Base-by-base conservation (phyloP, 2,113 vertebrate species). In the Pseudorectes ferrugineus region DNA sequence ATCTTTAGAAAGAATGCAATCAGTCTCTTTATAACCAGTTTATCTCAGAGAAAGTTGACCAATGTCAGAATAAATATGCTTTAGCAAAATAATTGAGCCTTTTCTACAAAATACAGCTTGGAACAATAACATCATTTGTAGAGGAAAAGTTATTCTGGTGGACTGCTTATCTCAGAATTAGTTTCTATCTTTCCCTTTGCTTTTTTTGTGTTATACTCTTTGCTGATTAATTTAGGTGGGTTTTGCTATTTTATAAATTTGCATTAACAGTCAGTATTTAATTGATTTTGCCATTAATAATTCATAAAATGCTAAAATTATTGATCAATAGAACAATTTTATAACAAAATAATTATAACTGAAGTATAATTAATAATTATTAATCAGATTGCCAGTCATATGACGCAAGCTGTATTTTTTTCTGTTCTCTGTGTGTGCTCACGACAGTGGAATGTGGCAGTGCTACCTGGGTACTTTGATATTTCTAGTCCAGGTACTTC, bases 371-470 rank as follows among this genome's bases (percentile, higher is more conserved):
- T 76, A 48, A 29, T n/a, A 31, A 33, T 45, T 73, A 49, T 49
- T 31, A 52, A 61, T 68, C 6, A 4, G 3, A 28, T 43, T 66
- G 6, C 0, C 1, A 31, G 2, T 51, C 12, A 22, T 24, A 35
- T 45, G 11, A 55, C 7, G 42, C 14, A 48, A 68, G 20, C 2
- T 80, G 35, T 33, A 12, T 38, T 70, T 85, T 51, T 61, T 82
- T 23, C 72, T 66, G 3, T 38, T 18, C 14, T 57, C 12, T 65
- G 2, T 36, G 13, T 68, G 36, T 65, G 24, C 31, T 68, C 45
- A 36, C 0, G 0, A 19, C 16, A 59, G 55, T n/a, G 17, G 19
- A 80, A 73, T 18, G 3, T 62, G 29, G 9, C 12, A 73, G 14
- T 42, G 26, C 14, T 57, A 45, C 20, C n/a, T 29, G 33, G 3